Conservation (phyloP, 2,113 vertebrate species). For the Scytalopus superciliaris region DNA sequence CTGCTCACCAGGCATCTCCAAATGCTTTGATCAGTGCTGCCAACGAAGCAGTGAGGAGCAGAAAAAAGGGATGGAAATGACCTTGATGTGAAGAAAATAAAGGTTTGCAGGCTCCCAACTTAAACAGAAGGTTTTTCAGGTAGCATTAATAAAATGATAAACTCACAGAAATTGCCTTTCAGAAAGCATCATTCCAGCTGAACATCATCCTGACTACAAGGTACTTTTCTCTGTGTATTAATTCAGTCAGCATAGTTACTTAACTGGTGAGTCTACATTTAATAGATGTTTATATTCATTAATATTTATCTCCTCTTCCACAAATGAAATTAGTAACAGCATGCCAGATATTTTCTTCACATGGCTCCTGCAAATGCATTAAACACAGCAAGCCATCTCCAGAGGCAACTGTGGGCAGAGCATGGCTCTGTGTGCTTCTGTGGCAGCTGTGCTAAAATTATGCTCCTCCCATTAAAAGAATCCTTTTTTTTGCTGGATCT, state of each 20-base stretch:
- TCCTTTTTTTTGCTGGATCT: background rate
- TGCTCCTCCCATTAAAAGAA: background rate
- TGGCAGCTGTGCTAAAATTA: slow-evolving; percentile 19
- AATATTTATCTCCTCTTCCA: slow-evolving; percentile 14
- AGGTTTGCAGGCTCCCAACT: background rate
- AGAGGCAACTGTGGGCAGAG: background rate
- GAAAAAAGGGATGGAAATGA: background rate
- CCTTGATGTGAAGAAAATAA: background rate
- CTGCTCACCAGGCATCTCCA: background rate
- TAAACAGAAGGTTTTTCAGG: background rate
- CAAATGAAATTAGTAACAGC: slow-evolving; percentile 20
- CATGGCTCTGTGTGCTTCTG: background rate
- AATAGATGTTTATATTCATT: slow-evolving; percentile 4
- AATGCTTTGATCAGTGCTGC: fast-evolving
- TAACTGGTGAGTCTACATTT: slow-evolving; percentile 1
- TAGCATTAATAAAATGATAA: background rate
- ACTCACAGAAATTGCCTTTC: background rate
- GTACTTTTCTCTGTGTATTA: background rate
- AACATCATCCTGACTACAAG: background rate
- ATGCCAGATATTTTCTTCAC: background rate
- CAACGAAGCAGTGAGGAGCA: background rate
- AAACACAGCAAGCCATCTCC: background rate
- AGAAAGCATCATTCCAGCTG: background rate
- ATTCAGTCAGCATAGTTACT: background rate
- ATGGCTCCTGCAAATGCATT: background rate